Evolutionary conservation across 2,113 vertebrate species (phyloP), one percentile per base, ranked within the genome.

Genomic region (Microtus montanus): DNA sequence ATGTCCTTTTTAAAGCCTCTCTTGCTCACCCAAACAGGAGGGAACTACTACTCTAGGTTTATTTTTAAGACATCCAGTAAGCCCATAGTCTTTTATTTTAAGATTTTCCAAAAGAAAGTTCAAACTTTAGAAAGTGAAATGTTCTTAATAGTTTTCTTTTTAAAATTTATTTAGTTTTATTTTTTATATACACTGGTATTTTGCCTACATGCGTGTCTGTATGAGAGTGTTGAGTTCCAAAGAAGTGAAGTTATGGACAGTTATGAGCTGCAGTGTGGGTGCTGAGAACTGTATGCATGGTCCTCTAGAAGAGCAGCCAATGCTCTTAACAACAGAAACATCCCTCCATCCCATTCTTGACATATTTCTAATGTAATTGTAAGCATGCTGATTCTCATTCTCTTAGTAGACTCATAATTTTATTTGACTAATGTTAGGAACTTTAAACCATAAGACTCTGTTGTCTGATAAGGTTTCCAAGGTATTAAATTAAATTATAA

Each of bases 41-140:
- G 64, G 96, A 98, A 97, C 77, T 89, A 97, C 97, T 93, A 94
- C 91, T 97, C 97, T 63, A 93, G 86, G 47, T 97, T 98, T 44
- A 80, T 96, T 97, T 97, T 96, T 95, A 47, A 6, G 54, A 33
- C 19, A 92, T 54, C 93, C 90, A 90, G 77, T 79, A 75, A 68
- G 20, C 28, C 20, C 93, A 15, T 89, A 92, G 93, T 92, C 94
- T 90, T 98, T 58, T 91, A 83, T 97, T 96, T 70, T 95, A 95
- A 94, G 49, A 64, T 97, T 98, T 97, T 96, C 71, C 82, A 87
- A 35, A 87, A 35, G 75, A 75, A 97, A 97, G 70, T 93, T 95
- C 75, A 96, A 96, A 90, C 68, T 79, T 96, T 95, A 92, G 94
- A 89, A 28, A 94, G 3, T 47, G 61, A 26, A 94, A 89, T 95